Conservation (phyloP, 2,797 vertebrate species). For the Danio choprae region DNA sequence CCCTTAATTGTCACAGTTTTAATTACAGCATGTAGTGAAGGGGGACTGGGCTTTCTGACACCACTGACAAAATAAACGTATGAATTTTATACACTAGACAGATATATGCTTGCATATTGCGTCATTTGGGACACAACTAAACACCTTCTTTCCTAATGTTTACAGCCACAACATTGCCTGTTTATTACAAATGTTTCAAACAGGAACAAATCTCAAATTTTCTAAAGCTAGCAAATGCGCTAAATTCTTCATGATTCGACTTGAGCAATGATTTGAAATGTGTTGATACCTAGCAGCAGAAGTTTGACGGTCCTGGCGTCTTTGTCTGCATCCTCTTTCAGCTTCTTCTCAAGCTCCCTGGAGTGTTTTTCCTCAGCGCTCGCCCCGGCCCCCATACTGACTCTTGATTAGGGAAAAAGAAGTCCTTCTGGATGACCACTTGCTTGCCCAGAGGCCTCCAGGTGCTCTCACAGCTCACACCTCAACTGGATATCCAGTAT, state of each 20-base stretch:
- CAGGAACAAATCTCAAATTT: neutral
- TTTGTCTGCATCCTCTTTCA: slow-evolving; percentile 94
- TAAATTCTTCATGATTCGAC: neutral
- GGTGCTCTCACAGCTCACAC: slow-evolving; percentile 65
- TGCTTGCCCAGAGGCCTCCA: slow-evolving; percentile 55
- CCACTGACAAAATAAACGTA: too few relatives aligned
- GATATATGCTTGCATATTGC: too few relatives aligned
- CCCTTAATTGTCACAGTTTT: too few relatives aligned
- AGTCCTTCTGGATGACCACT: slow-evolving; percentile 49
- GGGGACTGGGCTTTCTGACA: too few relatives aligned
- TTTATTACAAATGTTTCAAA: slow-evolving; percentile 7
- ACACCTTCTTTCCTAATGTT: neutral
- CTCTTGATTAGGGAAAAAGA: slow-evolving; percentile 47
- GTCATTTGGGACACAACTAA: too few relatives aligned
- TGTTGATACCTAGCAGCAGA: slow-evolving; percentile 92
- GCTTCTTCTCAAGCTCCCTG: slow-evolving; percentile 93
- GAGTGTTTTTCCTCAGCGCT: slow-evolving; percentile 97
- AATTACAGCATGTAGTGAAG: too few relatives aligned
- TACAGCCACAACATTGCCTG: neutral
- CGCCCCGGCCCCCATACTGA: slow-evolving; percentile 92
- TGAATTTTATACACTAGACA: too few relatives aligned
- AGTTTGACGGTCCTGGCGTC: slow-evolving; percentile 97
- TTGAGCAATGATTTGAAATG: neutral
- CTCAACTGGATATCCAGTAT: slow-evolving; percentile 61
- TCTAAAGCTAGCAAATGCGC: slow-evolving; percentile 1